Conservation (phyloP, 2,113 vertebrate genomes). For the Anolis carolinensis region DNA sequence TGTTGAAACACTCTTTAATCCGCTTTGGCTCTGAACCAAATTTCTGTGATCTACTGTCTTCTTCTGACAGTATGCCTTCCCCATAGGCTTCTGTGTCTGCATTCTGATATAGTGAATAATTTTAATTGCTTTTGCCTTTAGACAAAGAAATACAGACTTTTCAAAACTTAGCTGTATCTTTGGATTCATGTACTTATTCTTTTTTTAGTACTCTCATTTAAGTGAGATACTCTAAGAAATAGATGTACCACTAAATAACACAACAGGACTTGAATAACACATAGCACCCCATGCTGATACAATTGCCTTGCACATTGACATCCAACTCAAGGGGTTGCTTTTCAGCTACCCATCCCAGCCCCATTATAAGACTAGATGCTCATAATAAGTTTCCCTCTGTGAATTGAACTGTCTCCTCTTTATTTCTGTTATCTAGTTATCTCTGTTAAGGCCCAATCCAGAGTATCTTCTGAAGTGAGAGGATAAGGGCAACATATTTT, state of each 20-base stretch:
- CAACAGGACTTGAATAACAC: background rate
- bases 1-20: constrained; percentile 10
- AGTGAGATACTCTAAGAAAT: background rate
- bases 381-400: background rate
- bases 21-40: constrained; percentile 1
- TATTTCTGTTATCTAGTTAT: background rate
- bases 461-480: background rate
- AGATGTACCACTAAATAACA: background rate
- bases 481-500: background rate
- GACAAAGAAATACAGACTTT: background rate
- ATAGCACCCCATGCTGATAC: background rate
- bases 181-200: background rate
- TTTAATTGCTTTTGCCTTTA: background rate
- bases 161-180: background rate
- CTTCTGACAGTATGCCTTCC: background rate
- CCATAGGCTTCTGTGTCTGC: background rate
- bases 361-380: background rate
- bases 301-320: background rate
- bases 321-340: background rate
- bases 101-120: constrained; percentile 10
- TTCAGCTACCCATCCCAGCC: background rate
- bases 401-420: background rate
- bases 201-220: background rate
- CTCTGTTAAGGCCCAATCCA: background rate
- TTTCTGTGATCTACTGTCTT: background rate